Conservation (phyloP, 2,113 vertebrate species). For the Aptenodytes forsteri region DNA sequence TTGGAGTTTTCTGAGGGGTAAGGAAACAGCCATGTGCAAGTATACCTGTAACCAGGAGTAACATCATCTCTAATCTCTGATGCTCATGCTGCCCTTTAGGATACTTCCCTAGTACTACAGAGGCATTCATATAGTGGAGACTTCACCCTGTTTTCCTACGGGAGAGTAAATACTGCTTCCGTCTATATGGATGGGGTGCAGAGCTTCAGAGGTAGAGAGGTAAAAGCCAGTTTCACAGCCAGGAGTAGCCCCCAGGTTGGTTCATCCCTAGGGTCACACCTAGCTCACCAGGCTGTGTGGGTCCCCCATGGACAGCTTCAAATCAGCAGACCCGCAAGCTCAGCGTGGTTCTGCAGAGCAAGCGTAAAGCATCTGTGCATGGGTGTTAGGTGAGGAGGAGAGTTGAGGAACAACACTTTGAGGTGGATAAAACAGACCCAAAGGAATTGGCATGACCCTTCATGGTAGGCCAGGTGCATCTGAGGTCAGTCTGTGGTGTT, state of each 20-base stretch:
- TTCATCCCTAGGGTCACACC: neutral
- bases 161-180: neutral
- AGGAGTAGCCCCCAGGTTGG: neutral
- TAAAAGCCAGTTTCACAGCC: neutral
- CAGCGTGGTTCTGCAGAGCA: neutral
- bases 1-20: neutral
- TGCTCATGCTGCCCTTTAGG: neutral
- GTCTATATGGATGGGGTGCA: neutral
- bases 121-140: neutral
- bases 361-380: accelerated
- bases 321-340: neutral
- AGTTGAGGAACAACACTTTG: neutral
- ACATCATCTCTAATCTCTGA: neutral
- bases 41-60: neutral
- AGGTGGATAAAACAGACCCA: neutral
- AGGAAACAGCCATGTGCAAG: neutral
- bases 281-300: too few species aligned
- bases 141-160: neutral
- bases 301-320: neutral
- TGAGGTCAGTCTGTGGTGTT: neutral
- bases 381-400: neutral
- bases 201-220: neutral
- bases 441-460: neutral
- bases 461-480: neutral
- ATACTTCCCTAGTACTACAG: neutral